Conservation (phyloP, 2,113 vertebrate species). For the Lampris megalopsis region DNA sequence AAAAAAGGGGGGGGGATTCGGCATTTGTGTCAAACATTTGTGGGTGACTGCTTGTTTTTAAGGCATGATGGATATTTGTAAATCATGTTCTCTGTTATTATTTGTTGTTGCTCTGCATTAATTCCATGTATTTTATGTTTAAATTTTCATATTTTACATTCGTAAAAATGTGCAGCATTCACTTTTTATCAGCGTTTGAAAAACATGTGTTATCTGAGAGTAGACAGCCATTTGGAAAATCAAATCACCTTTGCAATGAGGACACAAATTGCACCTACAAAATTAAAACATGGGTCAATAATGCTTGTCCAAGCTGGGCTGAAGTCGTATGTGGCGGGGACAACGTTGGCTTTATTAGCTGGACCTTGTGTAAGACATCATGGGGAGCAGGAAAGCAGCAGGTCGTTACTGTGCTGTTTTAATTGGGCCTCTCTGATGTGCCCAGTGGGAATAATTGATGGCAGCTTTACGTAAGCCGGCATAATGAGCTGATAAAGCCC, state of each 20-base stretch:
- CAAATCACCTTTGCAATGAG: not conserved
- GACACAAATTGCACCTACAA: not conserved
- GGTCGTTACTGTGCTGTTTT: conserved; percentile 28
- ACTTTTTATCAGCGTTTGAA: too few relatives aligned
- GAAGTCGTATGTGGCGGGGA: conserved; percentile 28
- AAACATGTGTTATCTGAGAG: not conserved
- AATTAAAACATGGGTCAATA: conserved; percentile 30
- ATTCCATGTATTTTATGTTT: too few relatives aligned
- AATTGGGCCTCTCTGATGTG: conserved; percentile 40
- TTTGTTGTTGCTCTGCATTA: too few relatives aligned
- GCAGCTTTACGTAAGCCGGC: not conserved
- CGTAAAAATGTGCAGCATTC: too few relatives aligned
- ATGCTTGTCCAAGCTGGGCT: conserved; percentile 16
- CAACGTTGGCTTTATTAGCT: conserved; percentile 44
- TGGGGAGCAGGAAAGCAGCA: not conserved
- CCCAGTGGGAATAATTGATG: conserved; percentile 46
- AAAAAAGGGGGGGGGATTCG: too few relatives aligned
- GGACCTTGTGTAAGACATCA: not conserved
- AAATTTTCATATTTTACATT: too few relatives aligned
- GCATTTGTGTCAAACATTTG: too few relatives aligned
- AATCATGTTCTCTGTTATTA: too few relatives aligned
- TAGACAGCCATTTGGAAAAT: too few relatives aligned
- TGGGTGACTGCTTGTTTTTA: too few relatives aligned
- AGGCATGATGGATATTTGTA: too few relatives aligned
- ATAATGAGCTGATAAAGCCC: conserved; percentile 21